Evolutionary conservation across 1,140 invertebrate genomes (phyloP), one percentile per base, ranked within the genome.

Genomic region (Drosophila sp.): DNA sequence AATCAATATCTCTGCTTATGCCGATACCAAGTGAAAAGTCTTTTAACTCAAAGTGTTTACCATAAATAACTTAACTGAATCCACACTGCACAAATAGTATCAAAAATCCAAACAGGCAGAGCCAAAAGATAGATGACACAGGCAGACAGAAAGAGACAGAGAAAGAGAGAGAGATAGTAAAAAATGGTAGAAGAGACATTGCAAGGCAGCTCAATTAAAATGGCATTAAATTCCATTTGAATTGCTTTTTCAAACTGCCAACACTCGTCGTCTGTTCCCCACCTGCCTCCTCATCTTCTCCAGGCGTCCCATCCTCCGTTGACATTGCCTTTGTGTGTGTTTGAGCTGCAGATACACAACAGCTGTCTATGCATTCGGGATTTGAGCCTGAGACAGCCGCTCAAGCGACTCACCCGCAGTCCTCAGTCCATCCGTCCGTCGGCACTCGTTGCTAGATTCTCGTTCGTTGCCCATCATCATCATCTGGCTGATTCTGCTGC

Each of bases 201-300:
- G 67, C 63, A 71, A 64, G 67, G 72, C 76, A 76, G 73, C 83
- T 83, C 83, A 87, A 87, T 87, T 87, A 87, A 87, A 89, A 87
- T 89, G 58, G 81, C 76, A 79, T 81, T 83, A 87, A 89, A 87
- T 89, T 89, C 76, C 78, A 87, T 87, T 89, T 65, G 82, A 53
- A 87, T 87, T 82, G 82, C 82, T 63, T 74, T 74, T 74, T 70
- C 58, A 77, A 71, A 56, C 65, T 71, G 74, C 57, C 74, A 57
- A 56, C 50, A 65, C 62, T 57, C 43, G 11, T 41, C 45, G 65
- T 7, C 62, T 36, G 6, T 50, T 59, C 27, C 32, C 61, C 43
- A 27, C 46, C 36, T 43, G 25, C 57, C 32, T 27, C 43, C 7
- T 3, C 2, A 7, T 9, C 14, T 9, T 16, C 4, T 16, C 45